Evolutionary conservation across 2,113 vertebrate species (phyloP), one percentile per base, ranked within the genome.

Genomic region (Myotis yumanensis): DNA sequence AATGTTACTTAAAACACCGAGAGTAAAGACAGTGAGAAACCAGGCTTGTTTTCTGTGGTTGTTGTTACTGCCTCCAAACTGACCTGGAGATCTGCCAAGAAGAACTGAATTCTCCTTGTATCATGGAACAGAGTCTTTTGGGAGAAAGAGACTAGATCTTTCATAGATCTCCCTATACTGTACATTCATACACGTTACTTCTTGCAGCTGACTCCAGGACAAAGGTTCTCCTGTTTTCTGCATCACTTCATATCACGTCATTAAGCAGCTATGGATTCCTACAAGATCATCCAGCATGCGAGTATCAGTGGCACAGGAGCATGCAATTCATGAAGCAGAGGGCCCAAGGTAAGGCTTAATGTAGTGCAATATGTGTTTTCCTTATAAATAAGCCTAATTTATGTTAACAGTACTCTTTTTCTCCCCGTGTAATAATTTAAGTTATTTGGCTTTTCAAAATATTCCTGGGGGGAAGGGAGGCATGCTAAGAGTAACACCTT

Each of bases 91-190:
- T 68, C 93, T 97, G 98, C 98, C 98, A 98, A 98, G 95, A 97
- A 94, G 97, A 97, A 98, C 98, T 98, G 98, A 98, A 98, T 97
- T 98, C 97, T 97, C 98, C 97, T 98, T 98, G 97, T 98, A 95
- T 98, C 94, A 91, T 97, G 94, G 98, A 97, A 96, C 97, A 97
- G 97, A 97, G 97, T 98, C 97, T 96, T 96, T 98, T 97, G 97
- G 97, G 75, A 96, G 89, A 97, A 94, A 93, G 94, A 97, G 98
- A 98, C 97, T 97, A 94, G 94, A 98, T 98, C 98, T 98, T 98
- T 98, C 98, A 98, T 94, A 97, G 97, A 97, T 97, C 81, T 91
- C 95, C 87, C 37, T 90, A 96, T 98, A 98, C 98, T 97, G 98
- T 98, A 98, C 97, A 98, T 97, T 98, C 96, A 97, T 68, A 96